phyloP scores from a whole-genome alignment of 1,140 invertebrate species.

The Tetraneura akinire region DNA sequence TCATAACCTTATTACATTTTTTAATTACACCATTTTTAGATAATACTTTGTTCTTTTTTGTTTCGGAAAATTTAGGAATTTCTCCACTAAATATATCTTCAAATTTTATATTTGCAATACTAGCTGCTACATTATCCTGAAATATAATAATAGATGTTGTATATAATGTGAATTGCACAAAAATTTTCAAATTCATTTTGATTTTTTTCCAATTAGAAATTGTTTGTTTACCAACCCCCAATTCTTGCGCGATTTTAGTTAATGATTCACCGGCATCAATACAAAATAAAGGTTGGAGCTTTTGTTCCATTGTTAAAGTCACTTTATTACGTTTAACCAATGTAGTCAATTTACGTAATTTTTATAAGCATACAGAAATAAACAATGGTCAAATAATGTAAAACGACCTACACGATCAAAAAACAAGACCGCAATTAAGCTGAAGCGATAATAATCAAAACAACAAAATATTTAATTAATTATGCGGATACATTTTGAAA shows the following conservation, averaged over 20 bases:
- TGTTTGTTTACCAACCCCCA: constrained; percentile 1
- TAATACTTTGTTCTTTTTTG: constrained; percentile 51
- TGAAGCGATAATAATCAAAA: too few species aligned
- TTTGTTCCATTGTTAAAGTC: constrained; percentile 15
- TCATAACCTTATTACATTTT: constrained; percentile 28
- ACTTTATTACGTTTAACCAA: constrained; percentile 15
- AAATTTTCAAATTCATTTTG: constrained; percentile 14
- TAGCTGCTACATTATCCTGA: constrained; percentile 30
- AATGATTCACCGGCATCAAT: constrained; percentile 5
- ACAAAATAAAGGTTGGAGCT: constrained; percentile 18
- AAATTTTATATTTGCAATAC: constrained; percentile 38
- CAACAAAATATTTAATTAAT: too few species aligned
- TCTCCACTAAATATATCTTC: constrained; percentile 47
- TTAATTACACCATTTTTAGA: constrained; percentile 42
- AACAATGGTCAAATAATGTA: too few species aligned
- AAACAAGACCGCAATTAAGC: too few species aligned
- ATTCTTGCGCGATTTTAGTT: constrained; percentile 2
- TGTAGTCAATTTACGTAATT: too few species aligned
- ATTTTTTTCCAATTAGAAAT: not conserved
- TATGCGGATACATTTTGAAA: too few species aligned
- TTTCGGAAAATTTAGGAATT: constrained; percentile 44
- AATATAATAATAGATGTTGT: constrained; percentile 29
- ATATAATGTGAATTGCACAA: too few species aligned
- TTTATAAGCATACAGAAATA: too few species aligned
- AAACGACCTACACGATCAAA: too few species aligned